Evolutionary conservation across 2,888 invertebrate genomes (phyloP), one percentile per base, ranked within the genome.

Genomic region (Cloeon dipterum): DNA sequence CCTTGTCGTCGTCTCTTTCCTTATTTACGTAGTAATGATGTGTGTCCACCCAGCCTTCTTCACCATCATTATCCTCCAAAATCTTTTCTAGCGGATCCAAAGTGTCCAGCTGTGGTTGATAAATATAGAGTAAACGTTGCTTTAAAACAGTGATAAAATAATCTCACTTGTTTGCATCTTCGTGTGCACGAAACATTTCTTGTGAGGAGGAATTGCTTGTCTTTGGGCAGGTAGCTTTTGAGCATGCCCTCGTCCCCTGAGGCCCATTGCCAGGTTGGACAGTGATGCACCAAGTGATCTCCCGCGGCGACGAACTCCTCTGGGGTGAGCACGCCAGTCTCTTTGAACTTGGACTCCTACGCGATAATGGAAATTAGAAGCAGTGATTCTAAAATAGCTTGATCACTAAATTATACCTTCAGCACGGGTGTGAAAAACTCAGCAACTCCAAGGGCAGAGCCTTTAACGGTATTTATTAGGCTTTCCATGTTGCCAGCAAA

Each of bases 201-300:
- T 2, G 96, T 98, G 35, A 96, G 75, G 35, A 99, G 68, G 58
- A 91, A 99, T 58, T 99, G 98, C 57, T 96, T 96, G 49, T 91
- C 83, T 50, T 72, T 65, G 0, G 98, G 98, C 43, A 98, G 65
- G 60, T 93, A 96, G 1, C 79, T 59, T 51, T 89, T 85, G 19
- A 72, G 60, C 58, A 82, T 82, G n/a, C 75, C 65, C 45, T 86
- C 82, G 54, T 96, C 94, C 0, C 93, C 94, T 45, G 68, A 65
- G 1, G 85, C 77, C 98, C 98, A 99, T 52, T 91, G 86, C 98
- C 98, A 99, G 1, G 98, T 96, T 1, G 98, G 96, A 53, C 96
- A 99, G 53, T 96, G 94, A 58, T 98, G 94, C 0, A 96, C 94
- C 39, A 99, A 61, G 58, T 98, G 96, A 52, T 98, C 96, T 2